These are phyloP conservation scores for Loris lydekkerianus DNA, from an alignment of 2,797 vertebrate species.

Conservation along the genomic window DNA sequence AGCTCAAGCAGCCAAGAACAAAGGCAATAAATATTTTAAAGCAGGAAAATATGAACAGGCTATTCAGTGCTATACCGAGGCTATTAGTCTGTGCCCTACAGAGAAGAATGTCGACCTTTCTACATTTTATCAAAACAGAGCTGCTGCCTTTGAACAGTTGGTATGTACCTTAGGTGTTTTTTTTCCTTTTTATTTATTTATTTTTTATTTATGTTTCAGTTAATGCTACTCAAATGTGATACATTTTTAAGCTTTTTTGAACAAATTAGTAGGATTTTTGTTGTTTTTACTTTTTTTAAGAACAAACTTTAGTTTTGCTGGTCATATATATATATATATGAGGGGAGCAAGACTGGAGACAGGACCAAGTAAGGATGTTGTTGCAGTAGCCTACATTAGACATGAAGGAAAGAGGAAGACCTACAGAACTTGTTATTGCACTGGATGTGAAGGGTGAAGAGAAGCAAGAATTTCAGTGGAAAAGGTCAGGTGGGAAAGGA, in stretches of 20 bases:
- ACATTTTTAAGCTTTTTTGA: slow-evolving; percentile 56
- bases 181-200: slow-evolving; percentile 48
- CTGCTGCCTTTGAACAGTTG: slow-evolving; percentile 98
- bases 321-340: neutral
- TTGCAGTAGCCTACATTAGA: neutral
- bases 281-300: slow-evolving; percentile 55
- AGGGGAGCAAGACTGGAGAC: neutral
- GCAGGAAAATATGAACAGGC: slow-evolving; percentile 97
- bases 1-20: slow-evolving; percentile 98
- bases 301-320: slow-evolving; percentile 43
- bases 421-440: neutral
- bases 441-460: neutral
- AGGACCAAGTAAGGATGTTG: neutral
- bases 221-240: slow-evolving; percentile 45
- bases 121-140: slow-evolving; percentile 99
- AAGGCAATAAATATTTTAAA: slow-evolving; percentile 99
- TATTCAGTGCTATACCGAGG: slow-evolving; percentile 99
- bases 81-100: slow-evolving; percentile 95
- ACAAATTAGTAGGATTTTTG: slow-evolving; percentile 23
- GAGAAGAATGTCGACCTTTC: slow-evolving; percentile 97
- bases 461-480: slow-evolving; percentile 38
- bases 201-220: slow-evolving; percentile 53
- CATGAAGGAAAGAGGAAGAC: slow-evolving; percentile 18
- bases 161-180: slow-evolving; percentile 87
- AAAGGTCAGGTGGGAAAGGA: neutral